Conservation (phyloP, 2,797 vertebrate genomes). For the Acridotheres tristis region DNA sequence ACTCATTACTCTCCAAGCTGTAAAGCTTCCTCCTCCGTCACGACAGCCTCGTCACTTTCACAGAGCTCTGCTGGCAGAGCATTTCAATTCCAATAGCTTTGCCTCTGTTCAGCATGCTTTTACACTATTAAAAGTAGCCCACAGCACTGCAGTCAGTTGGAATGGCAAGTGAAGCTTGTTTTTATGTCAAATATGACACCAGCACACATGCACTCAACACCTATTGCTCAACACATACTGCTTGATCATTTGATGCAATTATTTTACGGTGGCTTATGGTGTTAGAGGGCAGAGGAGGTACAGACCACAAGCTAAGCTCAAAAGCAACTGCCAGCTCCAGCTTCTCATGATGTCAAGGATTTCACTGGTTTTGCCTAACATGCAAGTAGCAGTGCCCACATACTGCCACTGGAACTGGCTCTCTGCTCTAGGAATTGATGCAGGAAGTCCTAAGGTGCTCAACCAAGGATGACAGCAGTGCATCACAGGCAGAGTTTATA, state of each 20-base stretch:
- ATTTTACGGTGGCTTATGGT: not conserved
- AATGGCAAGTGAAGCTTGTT: not conserved
- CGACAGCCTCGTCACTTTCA: not conserved
- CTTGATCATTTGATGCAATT: not conserved
- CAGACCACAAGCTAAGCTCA: not conserved
- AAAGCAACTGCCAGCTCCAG: not conserved
- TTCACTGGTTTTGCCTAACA: not conserved
- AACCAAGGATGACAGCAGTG: not conserved
- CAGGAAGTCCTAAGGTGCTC: not conserved
- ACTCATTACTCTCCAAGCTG: not conserved
- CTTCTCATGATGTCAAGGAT: not conserved
- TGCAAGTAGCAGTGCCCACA: not conserved
- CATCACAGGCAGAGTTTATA: not conserved
- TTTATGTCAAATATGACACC: not conserved
- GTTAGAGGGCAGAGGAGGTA: not conserved
- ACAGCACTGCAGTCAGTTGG: not conserved
- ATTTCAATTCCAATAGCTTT: not conserved
- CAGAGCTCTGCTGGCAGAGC: not conserved
- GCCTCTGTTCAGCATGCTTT: not conserved
- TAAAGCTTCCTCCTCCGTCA: not conserved
- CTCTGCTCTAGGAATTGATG: not conserved
- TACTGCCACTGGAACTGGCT: not conserved
- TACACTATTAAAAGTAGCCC: not conserved
- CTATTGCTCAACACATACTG: not conserved
- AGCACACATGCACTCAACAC: not conserved